Evolutionary conservation across 2,113 vertebrate genomes (phyloP), one percentile per base, ranked within the genome.

Genomic region (Cinclus mexicanus): DNA sequence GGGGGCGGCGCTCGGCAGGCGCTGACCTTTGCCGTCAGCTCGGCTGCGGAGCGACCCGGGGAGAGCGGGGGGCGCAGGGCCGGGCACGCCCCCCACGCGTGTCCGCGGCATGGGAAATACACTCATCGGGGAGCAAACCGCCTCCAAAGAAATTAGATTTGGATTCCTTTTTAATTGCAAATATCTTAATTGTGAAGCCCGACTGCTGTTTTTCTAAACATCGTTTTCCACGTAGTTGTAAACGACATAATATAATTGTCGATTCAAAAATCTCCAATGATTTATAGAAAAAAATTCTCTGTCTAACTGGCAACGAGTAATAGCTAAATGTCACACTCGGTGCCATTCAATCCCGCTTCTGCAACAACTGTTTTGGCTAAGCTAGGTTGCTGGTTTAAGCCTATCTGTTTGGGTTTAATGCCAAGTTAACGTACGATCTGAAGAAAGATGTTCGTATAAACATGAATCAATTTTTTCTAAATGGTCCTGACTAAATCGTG

Each of bases 181-280:
- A 60, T n/a, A 3, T 3, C n/a, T 37, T 11, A 17, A 49, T 57
- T 24, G 69, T 21, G 25, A 81, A 87, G 53, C 39, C 61, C 25
- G 33, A 47, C 42, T 12, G 23, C 16, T 86, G 1, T 39, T 92
- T 83, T 79, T 46, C 35, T 49, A 23, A 83, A 42, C 20, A n/a
- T 13, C 9, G 10, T 76, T 80, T 64, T n/a, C n/a, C 33, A 7
- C 41, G 2, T 4, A 14, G 14, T n/a, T 83, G 65, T 82, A 94
- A 96, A 96, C 90, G 96, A 96, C 71, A 90, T 93, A 89, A 78
- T 39, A 0, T 3, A 87, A 81, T 47, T 50, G 12, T 39, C 60
- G n/a, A 13, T 56, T 13, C 57, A 5, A 64, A 90, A 95, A 46
- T 31, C 3, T 14, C 8, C 74, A 89, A 18, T 13, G 0, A 60